Percentiles rank a stretch among this genome's conserved stretches.
phyloP scores from a whole-genome alignment of 2,797 vertebrate genomes.

The Galago senegalensis region DNA sequence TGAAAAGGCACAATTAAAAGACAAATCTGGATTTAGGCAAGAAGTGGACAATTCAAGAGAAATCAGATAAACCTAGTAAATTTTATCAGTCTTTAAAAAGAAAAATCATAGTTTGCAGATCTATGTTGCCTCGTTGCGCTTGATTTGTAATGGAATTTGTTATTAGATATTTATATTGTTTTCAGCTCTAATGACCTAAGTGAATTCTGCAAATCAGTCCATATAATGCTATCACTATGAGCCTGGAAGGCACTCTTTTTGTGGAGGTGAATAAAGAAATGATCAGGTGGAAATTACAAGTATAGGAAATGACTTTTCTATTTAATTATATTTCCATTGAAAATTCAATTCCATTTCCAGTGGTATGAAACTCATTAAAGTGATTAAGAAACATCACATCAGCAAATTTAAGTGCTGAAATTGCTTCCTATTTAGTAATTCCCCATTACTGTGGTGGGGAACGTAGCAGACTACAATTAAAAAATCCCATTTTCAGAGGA shows the following conservation, averaged over 20 bases:
- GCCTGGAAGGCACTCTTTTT: constrained; percentile 42
- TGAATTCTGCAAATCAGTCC: constrained; percentile 72
- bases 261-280: constrained; percentile 69
- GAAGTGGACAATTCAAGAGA: constrained; percentile 59
- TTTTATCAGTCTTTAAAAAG: constrained; percentile 11
- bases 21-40: neutral
- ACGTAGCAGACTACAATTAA: constrained; percentile 73
- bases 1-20: constrained; percentile 44
- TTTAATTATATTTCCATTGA: constrained; percentile 66
- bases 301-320: constrained; percentile 59
- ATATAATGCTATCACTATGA: constrained; percentile 47
- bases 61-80: constrained; percentile 22
- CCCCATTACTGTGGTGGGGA: constrained; percentile 61
- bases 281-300: constrained; percentile 76
- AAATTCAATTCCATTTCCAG: constrained; percentile 76
- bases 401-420: constrained; percentile 73
- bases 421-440: constrained; percentile 74
- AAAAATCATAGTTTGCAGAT: constrained; percentile 37
- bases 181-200: constrained; percentile 62
- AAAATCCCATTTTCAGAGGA: constrained; percentile 68
- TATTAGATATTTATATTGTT: constrained; percentile 66
- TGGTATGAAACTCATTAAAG: constrained; percentile 80
- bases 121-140: constrained; percentile 8
- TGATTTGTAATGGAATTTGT: constrained; percentile 68
- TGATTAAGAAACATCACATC: constrained; percentile 83